Conservation (phyloP, 2,113 vertebrate species). For the Coreoperca whiteheadi region DNA sequence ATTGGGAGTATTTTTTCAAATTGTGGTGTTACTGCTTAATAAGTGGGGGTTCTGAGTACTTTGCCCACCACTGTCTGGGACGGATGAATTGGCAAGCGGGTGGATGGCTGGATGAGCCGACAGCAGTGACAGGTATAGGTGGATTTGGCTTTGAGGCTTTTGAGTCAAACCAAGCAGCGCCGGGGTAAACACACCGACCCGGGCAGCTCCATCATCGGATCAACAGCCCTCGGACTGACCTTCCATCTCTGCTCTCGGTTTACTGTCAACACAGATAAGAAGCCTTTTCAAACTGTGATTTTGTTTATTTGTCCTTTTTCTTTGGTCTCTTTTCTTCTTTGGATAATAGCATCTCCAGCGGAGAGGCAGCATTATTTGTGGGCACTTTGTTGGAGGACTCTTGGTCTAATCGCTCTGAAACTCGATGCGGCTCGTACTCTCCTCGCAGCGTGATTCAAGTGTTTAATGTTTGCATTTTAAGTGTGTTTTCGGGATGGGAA, state of each 20-base stretch:
- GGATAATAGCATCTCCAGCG: conserved; percentile 23
- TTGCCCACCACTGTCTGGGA: background rate
- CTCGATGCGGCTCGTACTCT: background rate
- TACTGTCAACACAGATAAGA: conserved; percentile 54
- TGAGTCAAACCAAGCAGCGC: conserved; percentile 40
- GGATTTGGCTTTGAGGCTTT: conserved; percentile 27
- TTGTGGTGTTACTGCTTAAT: too few species aligned
- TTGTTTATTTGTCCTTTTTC: conserved; percentile 36
- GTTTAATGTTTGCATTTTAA: conserved; percentile 1
- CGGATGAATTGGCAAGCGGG: background rate
- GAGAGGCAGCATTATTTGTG: conserved; percentile 13
- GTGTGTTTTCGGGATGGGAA: background rate
- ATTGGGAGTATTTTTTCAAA: background rate
- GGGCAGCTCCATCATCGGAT: conserved; percentile 17
- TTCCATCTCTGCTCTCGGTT: conserved; percentile 40
- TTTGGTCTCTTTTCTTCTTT: conserved; percentile 32
- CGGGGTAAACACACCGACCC: conserved; percentile 22
- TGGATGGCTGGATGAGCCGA: conserved; percentile 3
- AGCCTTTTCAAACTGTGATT: conserved; percentile 13
- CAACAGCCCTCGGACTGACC: conserved; percentile 19
- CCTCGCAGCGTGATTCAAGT: background rate
- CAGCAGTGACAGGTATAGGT: background rate
- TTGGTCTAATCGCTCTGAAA: conserved; percentile 43
- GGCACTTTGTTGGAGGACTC: conserved; percentile 35
- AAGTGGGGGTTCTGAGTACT: background rate